phyloP scores from a whole-genome alignment of 2,888 invertebrate species.

The Chloroclysta siterata region DNA sequence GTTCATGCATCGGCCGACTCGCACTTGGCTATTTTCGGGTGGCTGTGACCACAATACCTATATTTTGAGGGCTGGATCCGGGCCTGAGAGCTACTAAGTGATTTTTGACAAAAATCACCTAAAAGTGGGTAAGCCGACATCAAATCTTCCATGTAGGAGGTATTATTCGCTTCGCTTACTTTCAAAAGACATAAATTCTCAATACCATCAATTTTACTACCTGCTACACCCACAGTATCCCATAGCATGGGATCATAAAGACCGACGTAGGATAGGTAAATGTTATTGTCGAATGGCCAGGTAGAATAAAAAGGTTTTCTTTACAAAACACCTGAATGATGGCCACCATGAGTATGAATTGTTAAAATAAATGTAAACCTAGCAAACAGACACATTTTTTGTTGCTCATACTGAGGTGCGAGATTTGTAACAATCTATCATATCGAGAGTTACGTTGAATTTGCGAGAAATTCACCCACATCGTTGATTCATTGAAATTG shows the following conservation, averaged over 20 bases:
- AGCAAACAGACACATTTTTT: too few species aligned
- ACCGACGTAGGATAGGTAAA: neutral
- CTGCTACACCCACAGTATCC: slow-evolving; percentile 8
- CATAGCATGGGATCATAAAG: slow-evolving; percentile 5
- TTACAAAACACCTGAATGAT: neutral
- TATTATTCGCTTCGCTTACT: slow-evolving; percentile 10
- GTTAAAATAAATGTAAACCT: neutral
- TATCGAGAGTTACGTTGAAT: too few species aligned
- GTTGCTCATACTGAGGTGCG: too few species aligned
- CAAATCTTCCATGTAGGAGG: neutral
- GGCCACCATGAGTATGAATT: neutral
- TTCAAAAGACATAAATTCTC: slow-evolving; percentile 3
- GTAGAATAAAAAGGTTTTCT: slow-evolving; percentile 3
- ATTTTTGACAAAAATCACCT: too few species aligned
- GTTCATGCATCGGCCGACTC: too few species aligned
- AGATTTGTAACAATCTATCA: too few species aligned
- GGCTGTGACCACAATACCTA: too few species aligned
- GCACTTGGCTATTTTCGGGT: too few species aligned
- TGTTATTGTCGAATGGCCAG: slow-evolving; percentile 9
- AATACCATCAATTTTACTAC: slow-evolving; percentile 19
- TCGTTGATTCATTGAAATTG: too few species aligned
- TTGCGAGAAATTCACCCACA: too few species aligned
- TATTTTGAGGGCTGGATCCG: too few species aligned
- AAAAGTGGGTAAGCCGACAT: neutral
- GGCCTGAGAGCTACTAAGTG: too few species aligned